phyloP scores from a whole-genome alignment of 2,888 invertebrate species.

The Silvanus unidentatus region DNA sequence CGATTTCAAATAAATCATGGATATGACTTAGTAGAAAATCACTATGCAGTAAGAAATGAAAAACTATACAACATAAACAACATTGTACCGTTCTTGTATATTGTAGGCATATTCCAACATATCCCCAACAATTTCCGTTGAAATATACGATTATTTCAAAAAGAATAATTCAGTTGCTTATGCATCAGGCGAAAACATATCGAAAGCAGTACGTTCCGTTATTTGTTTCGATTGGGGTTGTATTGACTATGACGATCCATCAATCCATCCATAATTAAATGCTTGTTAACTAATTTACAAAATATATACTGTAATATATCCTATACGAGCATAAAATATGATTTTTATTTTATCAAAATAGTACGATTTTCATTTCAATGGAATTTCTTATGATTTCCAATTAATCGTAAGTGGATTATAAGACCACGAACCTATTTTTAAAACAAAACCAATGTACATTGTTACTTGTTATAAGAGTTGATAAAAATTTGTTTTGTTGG shows the following conservation, averaged over 20 bases:
- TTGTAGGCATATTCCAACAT: background rate
- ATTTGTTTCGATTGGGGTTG: slow-evolving; percentile 14
- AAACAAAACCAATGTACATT: no score
- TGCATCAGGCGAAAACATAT: background rate
- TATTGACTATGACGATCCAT: slow-evolving; percentile 12
- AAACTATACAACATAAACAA: no score
- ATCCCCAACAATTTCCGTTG: background rate
- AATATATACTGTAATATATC: no score
- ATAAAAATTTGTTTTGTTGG: no score
- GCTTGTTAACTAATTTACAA: background rate
- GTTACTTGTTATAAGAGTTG: no score
- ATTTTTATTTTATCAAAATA: background rate
- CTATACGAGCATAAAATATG: no score
- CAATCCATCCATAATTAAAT: slow-evolving; percentile 8
- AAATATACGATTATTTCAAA: slow-evolving; percentile 7
- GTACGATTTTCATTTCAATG: background rate
- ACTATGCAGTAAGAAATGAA: background rate
- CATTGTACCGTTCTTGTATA: no score
- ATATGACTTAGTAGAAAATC: slow-evolving; percentile 6
- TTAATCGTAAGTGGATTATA: no score
- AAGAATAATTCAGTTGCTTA: background rate
- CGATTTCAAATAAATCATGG: slow-evolving; percentile 8
- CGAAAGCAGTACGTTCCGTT: background rate
- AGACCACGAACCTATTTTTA: no score
- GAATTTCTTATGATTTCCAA: no score